Evolutionary conservation across 2,888 invertebrate species (phyloP).

Genomic region (Orthosia gothica): DNA sequence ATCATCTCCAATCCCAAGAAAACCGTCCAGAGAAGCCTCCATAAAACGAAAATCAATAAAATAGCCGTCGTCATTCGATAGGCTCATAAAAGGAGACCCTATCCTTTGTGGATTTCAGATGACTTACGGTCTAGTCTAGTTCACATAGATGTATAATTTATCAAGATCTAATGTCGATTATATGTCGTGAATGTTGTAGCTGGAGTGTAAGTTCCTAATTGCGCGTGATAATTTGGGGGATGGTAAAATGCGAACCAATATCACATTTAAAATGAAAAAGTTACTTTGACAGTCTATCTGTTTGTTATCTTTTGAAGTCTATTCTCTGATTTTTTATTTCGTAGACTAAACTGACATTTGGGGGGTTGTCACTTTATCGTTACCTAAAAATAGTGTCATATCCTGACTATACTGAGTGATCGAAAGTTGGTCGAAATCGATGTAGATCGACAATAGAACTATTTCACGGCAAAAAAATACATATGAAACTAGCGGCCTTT

Average conservation of each 20-base stretch:
- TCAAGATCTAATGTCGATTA: constrained; percentile 41
- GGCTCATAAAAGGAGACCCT: constrained; percentile 35
- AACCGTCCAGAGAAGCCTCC: not conserved
- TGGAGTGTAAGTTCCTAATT: not conserved
- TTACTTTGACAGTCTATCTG: no score
- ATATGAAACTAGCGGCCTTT: no score
- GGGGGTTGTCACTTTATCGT: no score
- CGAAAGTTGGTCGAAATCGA: no score
- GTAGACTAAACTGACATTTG: no score
- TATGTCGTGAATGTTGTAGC: constrained; percentile 19
- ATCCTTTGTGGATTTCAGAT: constrained; percentile 26
- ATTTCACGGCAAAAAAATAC: no score
- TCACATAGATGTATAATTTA: constrained; percentile 43
- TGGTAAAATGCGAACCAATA: not conserved
- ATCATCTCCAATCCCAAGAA: not conserved
- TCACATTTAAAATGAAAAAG: no score
- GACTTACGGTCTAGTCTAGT: constrained; percentile 39
- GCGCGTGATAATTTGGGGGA: constrained; percentile 9
- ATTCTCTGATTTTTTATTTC: no score
- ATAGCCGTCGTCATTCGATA: constrained; percentile 8
- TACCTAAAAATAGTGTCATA: no score
- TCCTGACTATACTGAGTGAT: no score
- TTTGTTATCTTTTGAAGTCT: no score
- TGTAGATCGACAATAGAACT: no score
- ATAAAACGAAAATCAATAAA: constrained; percentile 35